Evolutionary conservation across 2,113 vertebrate species (phyloP).

Genomic region (Pedetes capensis): DNA sequence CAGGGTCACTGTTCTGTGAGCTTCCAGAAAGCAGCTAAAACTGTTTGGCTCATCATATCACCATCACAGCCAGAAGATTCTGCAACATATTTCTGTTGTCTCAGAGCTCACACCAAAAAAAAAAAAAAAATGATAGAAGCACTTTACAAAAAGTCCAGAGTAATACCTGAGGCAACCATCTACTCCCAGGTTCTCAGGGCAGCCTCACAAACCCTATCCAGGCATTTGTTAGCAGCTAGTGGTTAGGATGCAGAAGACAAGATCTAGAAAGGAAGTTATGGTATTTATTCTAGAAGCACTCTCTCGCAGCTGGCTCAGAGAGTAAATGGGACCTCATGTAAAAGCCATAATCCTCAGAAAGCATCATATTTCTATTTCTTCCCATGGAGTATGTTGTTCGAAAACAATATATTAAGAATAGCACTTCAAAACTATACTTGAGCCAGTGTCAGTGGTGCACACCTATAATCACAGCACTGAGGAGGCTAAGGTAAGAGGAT

Average conservation of each 20-base stretch:
- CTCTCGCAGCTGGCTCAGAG: not conserved
- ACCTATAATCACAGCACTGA: no score
- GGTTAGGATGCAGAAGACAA: not conserved
- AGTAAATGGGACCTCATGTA: not conserved
- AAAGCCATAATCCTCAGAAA: not conserved
- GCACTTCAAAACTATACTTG: not conserved
- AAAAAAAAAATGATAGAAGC: not conserved
- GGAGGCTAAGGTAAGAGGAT: no score
- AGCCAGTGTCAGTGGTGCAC: not conserved
- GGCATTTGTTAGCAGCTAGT: not conserved
- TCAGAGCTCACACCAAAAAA: not conserved
- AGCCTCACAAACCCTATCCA: not conserved
- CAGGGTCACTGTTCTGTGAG: not conserved
- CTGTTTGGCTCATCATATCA: not conserved
- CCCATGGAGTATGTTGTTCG: not conserved
- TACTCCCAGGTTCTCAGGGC: not conserved
- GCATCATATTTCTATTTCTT: not conserved
- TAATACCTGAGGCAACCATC: not conserved
- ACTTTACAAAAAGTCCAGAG: not conserved
- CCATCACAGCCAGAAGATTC: not conserved
- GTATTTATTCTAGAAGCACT: not conserved
- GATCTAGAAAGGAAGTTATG: not conserved
- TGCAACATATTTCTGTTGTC: not conserved
- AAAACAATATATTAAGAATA: not conserved
- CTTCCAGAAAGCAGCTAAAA: slow-evolving; percentile 9